Evolutionary conservation across 2,888 invertebrate species (phyloP).

Genomic region (Drosophila stalkeri): DNA sequence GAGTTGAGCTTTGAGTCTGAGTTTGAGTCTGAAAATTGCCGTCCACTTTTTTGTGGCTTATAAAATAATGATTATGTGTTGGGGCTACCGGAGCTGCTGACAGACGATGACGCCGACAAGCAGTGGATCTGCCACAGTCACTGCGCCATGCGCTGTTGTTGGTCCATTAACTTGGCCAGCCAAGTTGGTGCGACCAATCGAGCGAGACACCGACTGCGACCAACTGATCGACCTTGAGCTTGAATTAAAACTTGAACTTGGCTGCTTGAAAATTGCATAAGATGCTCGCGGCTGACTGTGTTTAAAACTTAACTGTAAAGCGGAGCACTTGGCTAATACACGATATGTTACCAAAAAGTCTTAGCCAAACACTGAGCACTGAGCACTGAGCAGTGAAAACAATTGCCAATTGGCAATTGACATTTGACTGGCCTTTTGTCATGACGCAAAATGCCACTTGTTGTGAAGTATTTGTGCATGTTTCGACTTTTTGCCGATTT

Average conservation of each 20-base stretch:
- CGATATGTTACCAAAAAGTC: conserved; percentile 37
- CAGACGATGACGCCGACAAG: conserved; percentile 40
- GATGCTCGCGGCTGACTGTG: conserved; percentile 33
- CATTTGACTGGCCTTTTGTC: conserved; percentile 49
- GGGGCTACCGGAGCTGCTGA: conserved; percentile 65
- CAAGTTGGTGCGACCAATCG: conserved; percentile 16
- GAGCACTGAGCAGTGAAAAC: conserved; percentile 22
- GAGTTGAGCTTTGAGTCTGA: conserved; percentile 4
- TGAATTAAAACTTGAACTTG: conserved; percentile 72
- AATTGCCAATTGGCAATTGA: conserved; percentile 40
- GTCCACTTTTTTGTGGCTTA: conserved; percentile 62
- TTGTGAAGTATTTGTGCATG: conserved; percentile 59
- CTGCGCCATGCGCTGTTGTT: conserved; percentile 15
- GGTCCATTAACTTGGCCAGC: conserved; percentile 49
- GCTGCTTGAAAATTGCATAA: conserved; percentile 61
- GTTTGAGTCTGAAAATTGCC: conserved; percentile 48
- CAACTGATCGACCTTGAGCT: conserved; percentile 78
- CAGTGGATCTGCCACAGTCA: conserved; percentile 15
- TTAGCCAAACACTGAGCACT: conserved; percentile 10
- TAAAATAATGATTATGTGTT: conserved; percentile 76
- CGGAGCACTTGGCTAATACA: conserved; percentile 28
- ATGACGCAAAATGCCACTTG: conserved; percentile 75
- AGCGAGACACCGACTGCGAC: conserved; percentile 15
- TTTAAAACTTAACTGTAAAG: conserved; percentile 35
- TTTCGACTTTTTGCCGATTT: conserved; percentile 27